Evolutionary conservation across 2,797 vertebrate genomes (phyloP).

Genomic region (Argyrosomus regius): DNA sequence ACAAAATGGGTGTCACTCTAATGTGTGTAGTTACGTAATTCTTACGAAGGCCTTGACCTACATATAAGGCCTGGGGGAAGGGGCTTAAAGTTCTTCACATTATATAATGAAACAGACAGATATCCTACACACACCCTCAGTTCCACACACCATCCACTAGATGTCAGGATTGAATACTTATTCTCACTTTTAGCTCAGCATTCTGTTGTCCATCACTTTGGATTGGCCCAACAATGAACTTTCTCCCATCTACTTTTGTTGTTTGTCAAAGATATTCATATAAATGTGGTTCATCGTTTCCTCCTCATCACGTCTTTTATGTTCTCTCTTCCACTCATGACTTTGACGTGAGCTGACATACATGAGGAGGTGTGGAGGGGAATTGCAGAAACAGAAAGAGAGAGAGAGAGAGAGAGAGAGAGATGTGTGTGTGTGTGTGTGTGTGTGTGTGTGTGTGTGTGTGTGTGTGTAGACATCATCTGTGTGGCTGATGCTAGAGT

Average conservation of each 20-base stretch:
- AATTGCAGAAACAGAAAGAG: conserved; percentile 1
- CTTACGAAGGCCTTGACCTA: conserved; percentile 56
- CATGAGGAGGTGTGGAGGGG: neutral
- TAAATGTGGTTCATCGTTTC: conserved; percentile 5
- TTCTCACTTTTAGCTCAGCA: conserved; percentile 12
- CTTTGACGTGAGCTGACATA: conserved; percentile 7
- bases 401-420: neutral
- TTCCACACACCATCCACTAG: conserved; percentile 69
- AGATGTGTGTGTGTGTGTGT: neutral
- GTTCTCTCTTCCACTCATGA: neutral
- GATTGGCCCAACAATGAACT: conserved; percentile 53
- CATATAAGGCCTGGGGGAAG: conserved; percentile 47
- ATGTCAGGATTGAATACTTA: conserved; percentile 66
- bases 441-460: neutral
- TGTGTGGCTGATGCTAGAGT: conserved; percentile 69
- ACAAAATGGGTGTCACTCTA: neutral
- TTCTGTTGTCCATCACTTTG: conserved; percentile 5
- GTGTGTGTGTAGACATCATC: conserved; percentile 47
- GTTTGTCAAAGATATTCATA: neutral
- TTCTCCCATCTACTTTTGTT: conserved; percentile 36
- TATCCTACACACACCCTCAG: neutral
- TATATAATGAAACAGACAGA: conserved; percentile 58
- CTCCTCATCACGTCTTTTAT: neutral
- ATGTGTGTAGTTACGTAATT: conserved; percentile 55
- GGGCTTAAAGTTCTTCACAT: conserved; percentile 51